These are phyloP conservation scores for Littorina saxatilis DNA, from an alignment of 1,140 invertebrate genomes.

Conservation along the genomic window DNA sequence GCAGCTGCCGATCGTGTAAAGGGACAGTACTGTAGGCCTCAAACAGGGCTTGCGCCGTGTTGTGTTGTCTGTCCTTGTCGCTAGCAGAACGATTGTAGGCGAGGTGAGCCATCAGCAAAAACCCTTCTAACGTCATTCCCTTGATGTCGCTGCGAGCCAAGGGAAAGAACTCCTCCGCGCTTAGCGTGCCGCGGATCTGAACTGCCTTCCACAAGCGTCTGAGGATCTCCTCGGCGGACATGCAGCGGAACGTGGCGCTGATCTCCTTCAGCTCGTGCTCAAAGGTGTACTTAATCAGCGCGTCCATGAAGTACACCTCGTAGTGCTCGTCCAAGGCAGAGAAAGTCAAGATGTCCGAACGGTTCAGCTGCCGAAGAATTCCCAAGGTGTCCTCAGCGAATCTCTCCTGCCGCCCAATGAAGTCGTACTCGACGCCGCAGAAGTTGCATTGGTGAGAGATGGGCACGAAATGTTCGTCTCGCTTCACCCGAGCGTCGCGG, in stretches of 20 bases:
- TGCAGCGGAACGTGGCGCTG: neutral
- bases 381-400: constrained; percentile 14
- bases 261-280: neutral
- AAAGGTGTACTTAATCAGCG: constrained; percentile 15
- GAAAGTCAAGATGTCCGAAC: neutral
- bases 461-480: constrained; percentile 20
- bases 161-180: constrained; percentile 15
- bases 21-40: constrained; percentile 5
- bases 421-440: neutral
- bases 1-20: neutral
- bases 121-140: neutral
- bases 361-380: neutral
- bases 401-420: constrained; percentile 4
- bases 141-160: neutral
- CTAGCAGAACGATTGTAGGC: neutral
- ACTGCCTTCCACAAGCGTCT: constrained; percentile 7
- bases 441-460: neutral
- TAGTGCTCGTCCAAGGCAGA: neutral
- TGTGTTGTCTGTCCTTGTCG: neutral
- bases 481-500: no score
- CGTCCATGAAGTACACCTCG: constrained; percentile 1
- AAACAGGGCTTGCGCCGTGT: neutral
- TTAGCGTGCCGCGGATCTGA: neutral
- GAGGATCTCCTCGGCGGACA: neutral
- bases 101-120: neutral